These are phyloP conservation scores for Caerostris darwini DNA, from an alignment of 1,140 invertebrate species.

Conservation along the genomic window DNA sequence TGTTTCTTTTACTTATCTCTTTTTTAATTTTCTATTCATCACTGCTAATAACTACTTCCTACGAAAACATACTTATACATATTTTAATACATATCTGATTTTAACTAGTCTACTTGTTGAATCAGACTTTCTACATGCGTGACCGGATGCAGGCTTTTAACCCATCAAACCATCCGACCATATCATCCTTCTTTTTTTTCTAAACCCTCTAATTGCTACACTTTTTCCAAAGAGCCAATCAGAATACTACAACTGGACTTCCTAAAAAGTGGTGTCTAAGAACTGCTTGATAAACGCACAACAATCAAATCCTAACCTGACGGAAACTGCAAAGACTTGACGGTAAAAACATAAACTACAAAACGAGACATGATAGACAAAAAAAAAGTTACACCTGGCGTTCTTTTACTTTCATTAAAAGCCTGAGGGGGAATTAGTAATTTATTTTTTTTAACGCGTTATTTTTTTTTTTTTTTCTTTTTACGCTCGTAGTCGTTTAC, in stretches of 20 bases:
- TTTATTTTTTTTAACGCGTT: slow-evolving; percentile 40
- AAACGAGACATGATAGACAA: background rate
- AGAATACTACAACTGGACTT: background rate
- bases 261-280: background rate
- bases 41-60: background rate
- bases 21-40: background rate
- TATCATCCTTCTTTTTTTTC: background rate
- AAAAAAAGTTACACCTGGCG: slow-evolving; percentile 65
- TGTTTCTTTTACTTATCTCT: background rate
- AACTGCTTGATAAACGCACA: background rate
- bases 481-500: slow-evolving; percentile 2
- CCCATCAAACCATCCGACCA: slow-evolving; percentile 48
- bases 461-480: slow-evolving; percentile 40
- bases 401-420: slow-evolving; percentile 66
- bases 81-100: background rate
- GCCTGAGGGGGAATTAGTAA: slow-evolving; percentile 34
- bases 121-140: slow-evolving; percentile 13
- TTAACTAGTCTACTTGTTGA: background rate
- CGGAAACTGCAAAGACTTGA: slow-evolving; percentile 4
- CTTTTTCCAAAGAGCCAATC: background rate
- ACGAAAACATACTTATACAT: background rate
- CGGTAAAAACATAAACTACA: slow-evolving; percentile 37
- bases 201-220: slow-evolving; percentile 22
- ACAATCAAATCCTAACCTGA: slow-evolving; percentile 21
- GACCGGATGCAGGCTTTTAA: slow-evolving; percentile 56